phyloP scores from a whole-genome alignment of 2,888 invertebrate species.

The Callyntrura guangdongensis region DNA sequence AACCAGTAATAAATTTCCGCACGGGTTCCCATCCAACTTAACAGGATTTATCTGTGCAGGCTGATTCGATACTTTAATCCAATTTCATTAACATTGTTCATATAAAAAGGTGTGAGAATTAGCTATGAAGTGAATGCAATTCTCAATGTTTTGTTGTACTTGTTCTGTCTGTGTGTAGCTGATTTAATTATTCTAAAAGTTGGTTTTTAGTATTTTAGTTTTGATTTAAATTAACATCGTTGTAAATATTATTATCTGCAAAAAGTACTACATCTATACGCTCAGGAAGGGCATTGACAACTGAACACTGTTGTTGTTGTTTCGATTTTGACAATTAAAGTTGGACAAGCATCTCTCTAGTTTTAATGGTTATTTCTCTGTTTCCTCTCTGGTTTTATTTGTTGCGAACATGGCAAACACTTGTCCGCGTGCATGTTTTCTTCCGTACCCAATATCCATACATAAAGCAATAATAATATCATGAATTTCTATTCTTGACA shows the following conservation, averaged over 20 bases:
- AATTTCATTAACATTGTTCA: background rate
- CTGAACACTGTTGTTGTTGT: no score
- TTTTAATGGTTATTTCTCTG: background rate
- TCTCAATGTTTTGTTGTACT: background rate
- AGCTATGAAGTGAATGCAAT: background rate
- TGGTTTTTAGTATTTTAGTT: no score
- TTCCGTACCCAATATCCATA: background rate
- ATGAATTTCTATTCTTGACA: background rate
- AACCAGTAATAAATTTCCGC: slow-evolving; percentile 47
- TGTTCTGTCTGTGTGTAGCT: no score
- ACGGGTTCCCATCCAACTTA: background rate
- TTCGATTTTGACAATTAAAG: no score
- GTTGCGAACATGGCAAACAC: background rate
- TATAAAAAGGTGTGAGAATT: background rate
- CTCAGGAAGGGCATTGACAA: no score
- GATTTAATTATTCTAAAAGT: no score
- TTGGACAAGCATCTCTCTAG: no score
- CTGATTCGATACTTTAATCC: background rate
- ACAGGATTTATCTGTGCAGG: background rate
- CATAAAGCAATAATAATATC: background rate
- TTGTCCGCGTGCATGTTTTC: background rate
- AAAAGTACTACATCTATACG: no score
- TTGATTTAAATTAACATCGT: no score
- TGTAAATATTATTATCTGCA: no score
- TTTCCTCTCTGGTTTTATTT: background rate